Percentiles rank a stretch among this genome's conserved stretches.
Evolutionary conservation across 2,888 invertebrate genomes (phyloP).

Genomic region (Diplazon laetatorius): DNA sequence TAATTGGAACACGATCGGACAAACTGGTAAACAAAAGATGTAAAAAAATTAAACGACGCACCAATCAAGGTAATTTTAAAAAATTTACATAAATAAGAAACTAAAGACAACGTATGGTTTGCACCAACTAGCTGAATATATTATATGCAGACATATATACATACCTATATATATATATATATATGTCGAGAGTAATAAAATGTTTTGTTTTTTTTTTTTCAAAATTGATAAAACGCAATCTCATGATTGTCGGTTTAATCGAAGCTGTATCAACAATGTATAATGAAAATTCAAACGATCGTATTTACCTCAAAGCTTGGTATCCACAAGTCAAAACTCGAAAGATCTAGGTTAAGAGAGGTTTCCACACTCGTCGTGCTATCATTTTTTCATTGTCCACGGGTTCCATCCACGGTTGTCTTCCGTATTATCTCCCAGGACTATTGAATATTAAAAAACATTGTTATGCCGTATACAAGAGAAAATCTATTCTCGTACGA

Average conservation of each 20-base stretch:
- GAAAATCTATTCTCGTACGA: constrained; percentile 37
- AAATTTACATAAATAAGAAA: too few species aligned
- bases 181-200: too few species aligned
- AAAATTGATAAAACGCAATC: background rate
- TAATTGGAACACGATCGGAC: too few species aligned
- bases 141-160: too few species aligned
- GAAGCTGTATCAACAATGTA: background rate
- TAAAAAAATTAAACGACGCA: too few species aligned
- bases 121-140: too few species aligned
- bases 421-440: constrained; percentile 1
- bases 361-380: constrained; percentile 65
- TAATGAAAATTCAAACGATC: constrained; percentile 32
- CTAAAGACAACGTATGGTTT: too few species aligned
- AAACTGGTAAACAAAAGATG: too few species aligned
- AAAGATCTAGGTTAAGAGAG: constrained; percentile 70
- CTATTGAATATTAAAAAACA: constrained; percentile 43
- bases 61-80: too few species aligned
- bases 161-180: too few species aligned
- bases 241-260: background rate
- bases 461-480: constrained; percentile 50
- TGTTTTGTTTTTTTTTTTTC: too few species aligned
- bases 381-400: constrained; percentile 61
- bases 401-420: background rate
- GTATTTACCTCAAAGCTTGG: constrained; percentile 66
- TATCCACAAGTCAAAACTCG: constrained; percentile 58